Conservation (phyloP, 2,888 invertebrate genomes). For the Tipula unca region DNA sequence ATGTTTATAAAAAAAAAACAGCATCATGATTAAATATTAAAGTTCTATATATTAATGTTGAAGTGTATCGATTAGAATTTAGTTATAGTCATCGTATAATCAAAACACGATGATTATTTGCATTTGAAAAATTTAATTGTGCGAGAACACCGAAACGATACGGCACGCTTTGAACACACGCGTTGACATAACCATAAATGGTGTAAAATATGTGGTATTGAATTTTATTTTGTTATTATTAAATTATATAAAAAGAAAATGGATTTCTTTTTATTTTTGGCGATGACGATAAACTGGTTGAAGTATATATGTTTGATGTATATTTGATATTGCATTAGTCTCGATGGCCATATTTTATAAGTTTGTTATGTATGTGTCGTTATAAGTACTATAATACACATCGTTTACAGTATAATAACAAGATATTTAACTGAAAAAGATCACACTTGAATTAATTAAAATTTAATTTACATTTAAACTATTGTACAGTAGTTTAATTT, state of each 20-base stretch:
- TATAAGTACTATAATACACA: not conserved
- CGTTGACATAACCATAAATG: slow-evolving; percentile 29
- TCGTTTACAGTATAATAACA: not conserved
- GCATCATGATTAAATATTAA: no score
- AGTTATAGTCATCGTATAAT: not conserved
- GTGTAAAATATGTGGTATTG: slow-evolving; percentile 18
- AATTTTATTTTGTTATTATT: slow-evolving; percentile 14
- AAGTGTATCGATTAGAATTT: not conserved
- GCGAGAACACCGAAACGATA: slow-evolving; percentile 23
- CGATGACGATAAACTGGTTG: not conserved
- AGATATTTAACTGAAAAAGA: not conserved
- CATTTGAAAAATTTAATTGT: not conserved
- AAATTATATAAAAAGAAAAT: not conserved
- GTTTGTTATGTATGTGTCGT: not conserved
- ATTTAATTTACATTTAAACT: no score
- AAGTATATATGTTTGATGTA: not conserved
- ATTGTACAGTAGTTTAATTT: no score
- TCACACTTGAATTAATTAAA: no score
- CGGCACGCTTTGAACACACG: slow-evolving; percentile 30
- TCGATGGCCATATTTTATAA: not conserved
- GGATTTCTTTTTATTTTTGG: slow-evolving; percentile 14
- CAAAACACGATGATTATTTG: not conserved
- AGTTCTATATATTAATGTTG: no score
- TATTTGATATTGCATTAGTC: not conserved
- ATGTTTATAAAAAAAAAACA: no score